Base-by-base conservation (phyloP, 2,888 invertebrate genomes). In the Drosophila ustulata region DNA sequence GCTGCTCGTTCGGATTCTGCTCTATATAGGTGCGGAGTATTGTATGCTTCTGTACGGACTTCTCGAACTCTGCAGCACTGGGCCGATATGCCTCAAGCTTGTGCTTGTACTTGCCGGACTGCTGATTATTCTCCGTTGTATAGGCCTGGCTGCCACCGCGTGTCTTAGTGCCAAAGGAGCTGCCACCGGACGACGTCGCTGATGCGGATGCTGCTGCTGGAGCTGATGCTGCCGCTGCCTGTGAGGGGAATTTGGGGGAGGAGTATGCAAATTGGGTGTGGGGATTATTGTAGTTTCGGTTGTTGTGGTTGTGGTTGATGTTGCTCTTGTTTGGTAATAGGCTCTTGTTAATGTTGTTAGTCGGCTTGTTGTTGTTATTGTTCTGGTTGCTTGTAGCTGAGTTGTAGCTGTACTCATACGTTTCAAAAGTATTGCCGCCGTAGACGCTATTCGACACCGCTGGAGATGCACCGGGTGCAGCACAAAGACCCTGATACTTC, bases 401-500 rank as follows among this genome's bases (percentile, higher is more conserved):
- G 57, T 72, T 86, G 81, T 75, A 82, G 83, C 89, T 89, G 78
- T 89, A 91, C 72, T 91, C 91, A 90, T 92, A 92, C 90, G 91
- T 91, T 89, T 91, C 90, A 86, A 91, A 90, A 58, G 89, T 83
- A 81, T 92, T 91, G 64, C 82, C 71, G 71, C 91, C 92, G 3
- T 79, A 83, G 94, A 95, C 96, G 95, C 89, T 89, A 30, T 82
- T 81, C 26, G 80, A 46, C 8, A 69, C 55, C 3, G 75, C 73
- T 4, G 80, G 65, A 1, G 71, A 53, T n/a, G 84, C 69, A 7
- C 80, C 78, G 1, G 91, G 90, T 26, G 90, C 89, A 46, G 90
- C 95, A 92, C 97, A 97, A 57, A 97, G 94, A 71, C 97, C 97
- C 66, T 94, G 94, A 91, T 96, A 96, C 93, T 94, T 95, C 75